Evolutionary conservation across 2,113 vertebrate species (phyloP).

Genomic region (Ptilonorhynchus violaceus): DNA sequence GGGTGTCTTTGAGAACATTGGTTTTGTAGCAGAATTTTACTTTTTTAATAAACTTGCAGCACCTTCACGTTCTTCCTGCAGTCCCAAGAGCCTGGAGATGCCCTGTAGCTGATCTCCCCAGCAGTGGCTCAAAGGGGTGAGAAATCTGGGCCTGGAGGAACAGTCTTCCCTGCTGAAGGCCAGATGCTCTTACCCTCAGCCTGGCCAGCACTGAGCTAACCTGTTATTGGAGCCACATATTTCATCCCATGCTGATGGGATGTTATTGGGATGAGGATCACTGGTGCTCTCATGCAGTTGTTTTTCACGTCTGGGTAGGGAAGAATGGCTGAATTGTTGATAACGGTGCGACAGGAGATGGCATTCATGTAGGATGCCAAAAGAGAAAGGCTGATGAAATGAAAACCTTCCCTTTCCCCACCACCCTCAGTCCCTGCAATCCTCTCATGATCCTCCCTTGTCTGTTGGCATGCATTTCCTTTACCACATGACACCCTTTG

Average conservation of each 20-base stretch:
- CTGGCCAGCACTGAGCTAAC: not conserved
- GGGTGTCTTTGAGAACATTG: not conserved
- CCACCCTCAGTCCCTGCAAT: not conserved
- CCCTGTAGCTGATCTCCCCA: not conserved
- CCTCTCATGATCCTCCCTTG: constrained; percentile 38
- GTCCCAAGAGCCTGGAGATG: not conserved
- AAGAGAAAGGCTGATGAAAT: not conserved
- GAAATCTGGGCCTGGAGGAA: not conserved
- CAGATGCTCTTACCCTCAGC: not conserved
- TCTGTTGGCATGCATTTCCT: constrained; percentile 74
- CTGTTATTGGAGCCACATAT: not conserved
- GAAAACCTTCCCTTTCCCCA: not conserved
- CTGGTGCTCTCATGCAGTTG: not conserved
- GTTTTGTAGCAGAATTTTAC: not conserved
- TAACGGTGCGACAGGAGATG: not conserved
- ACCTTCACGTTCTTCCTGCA: not conserved
- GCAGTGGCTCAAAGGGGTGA: not conserved
- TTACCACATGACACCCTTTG: constrained; percentile 52
- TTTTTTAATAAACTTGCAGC: not conserved
- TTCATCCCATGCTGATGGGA: not conserved
- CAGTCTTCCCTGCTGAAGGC: not conserved
- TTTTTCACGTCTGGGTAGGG: not conserved
- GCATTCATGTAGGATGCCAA: not conserved
- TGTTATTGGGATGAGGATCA: not conserved
- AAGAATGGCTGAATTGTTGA: not conserved